Conservation (phyloP, 2,113 vertebrate species). For the Meleagris gallopavo region DNA sequence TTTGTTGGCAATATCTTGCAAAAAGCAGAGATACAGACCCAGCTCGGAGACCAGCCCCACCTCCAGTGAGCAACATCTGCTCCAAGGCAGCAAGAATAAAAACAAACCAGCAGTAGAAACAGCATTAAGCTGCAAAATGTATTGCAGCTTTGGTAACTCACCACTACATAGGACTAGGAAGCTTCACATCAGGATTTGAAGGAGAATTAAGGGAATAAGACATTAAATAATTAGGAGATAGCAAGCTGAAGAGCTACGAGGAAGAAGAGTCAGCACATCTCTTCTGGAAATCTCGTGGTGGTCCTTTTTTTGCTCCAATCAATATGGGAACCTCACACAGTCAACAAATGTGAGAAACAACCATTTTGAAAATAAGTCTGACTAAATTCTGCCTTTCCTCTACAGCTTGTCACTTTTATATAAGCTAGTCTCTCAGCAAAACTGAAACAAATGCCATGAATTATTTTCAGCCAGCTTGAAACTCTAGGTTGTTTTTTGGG, state of each 20-base stretch:
- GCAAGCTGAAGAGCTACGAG: background rate
- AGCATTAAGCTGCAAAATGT: background rate
- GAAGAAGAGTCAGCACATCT: background rate
- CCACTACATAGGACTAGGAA: background rate
- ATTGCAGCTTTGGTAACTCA: background rate
- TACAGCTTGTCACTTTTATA: background rate
- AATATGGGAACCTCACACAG: background rate
- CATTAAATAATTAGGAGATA: background rate
- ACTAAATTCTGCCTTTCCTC: background rate
- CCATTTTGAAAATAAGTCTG: background rate
- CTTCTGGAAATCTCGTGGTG: background rate
- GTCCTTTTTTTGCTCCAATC: background rate
- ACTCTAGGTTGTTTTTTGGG: background rate
- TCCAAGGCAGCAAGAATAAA: background rate
- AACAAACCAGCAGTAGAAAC: background rate
- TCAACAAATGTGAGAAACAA: background rate
- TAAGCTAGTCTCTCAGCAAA: background rate
- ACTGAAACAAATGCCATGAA: background rate
- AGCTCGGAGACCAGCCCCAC: background rate
- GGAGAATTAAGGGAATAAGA: background rate
- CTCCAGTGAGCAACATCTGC: background rate
- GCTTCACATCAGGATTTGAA: background rate
- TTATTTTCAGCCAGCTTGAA: constrained; percentile 53
- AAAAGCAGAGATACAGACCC: rapidly evolving
- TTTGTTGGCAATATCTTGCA: background rate